Conservation (phyloP, 2,888 invertebrate species). For the Drosophila emarginata region DNA sequence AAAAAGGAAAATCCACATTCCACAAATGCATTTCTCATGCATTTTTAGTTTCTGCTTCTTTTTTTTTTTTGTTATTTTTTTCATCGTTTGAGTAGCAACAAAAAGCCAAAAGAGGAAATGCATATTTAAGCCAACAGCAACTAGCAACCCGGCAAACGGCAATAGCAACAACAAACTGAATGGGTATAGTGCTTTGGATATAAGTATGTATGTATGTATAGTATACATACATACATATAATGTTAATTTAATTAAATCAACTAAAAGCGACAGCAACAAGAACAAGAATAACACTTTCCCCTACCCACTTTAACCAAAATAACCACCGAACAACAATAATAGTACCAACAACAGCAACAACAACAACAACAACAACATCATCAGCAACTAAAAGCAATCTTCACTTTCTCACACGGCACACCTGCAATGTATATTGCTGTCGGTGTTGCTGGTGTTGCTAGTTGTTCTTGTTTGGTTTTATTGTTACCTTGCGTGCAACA, state of each 20-base stretch:
- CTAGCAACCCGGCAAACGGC: not conserved
- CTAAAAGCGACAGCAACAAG: slow-evolving; percentile 8
- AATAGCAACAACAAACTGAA: not conserved
- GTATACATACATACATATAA: slow-evolving; percentile 30
- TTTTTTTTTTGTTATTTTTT: not conserved
- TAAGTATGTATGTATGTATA: not conserved
- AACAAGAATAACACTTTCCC: not conserved
- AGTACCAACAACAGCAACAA: too few relatives aligned
- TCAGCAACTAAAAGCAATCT: slow-evolving; percentile 7
- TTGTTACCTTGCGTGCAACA: slow-evolving; percentile 52
- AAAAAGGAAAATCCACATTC: slow-evolving; percentile 63
- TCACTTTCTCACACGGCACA: slow-evolving; percentile 24
- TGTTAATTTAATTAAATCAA: slow-evolving; percentile 65
- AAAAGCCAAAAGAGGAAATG: slow-evolving; percentile 44
- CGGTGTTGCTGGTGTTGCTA: not conserved
- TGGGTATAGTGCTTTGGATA: not conserved
- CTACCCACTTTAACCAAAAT: not conserved
- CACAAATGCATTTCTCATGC: slow-evolving; percentile 79
- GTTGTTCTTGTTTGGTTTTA: slow-evolving; percentile 28
- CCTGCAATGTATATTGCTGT: not conserved
- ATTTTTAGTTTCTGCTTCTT: slow-evolving; percentile 39
- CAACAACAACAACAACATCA: too few relatives aligned
- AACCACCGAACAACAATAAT: not conserved
- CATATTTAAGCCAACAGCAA: slow-evolving; percentile 53
- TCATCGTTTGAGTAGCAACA: not conserved